A percentile compares a stretch with the other conserved stretches of the same genome.
Conservation (phyloP, 1,140 invertebrate genomes). For the Conus betulinus region DNA sequence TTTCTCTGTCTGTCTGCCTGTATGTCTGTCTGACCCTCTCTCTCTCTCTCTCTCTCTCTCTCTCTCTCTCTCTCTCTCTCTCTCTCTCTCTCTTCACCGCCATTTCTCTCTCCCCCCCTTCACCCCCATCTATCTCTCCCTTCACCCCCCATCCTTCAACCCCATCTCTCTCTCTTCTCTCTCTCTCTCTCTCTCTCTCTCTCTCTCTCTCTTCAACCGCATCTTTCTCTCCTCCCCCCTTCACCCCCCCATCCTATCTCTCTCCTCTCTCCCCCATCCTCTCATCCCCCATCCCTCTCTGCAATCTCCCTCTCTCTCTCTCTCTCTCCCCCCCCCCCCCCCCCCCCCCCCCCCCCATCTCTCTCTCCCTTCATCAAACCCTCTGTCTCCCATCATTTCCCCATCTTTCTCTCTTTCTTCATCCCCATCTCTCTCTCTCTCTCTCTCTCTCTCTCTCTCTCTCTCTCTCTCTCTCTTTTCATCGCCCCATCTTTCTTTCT, state of each 20-base stretch:
- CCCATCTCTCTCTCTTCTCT: background rate
- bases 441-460: too few species aligned
- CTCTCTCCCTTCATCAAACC: constrained; percentile 9
- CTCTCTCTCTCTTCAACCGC: background rate
- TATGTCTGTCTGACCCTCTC: too few species aligned
- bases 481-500: too few species aligned
- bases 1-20: too few species aligned
- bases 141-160: background rate
- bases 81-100: too few species aligned
- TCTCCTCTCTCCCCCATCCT: background rate
- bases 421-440: too few species aligned
- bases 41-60: too few species aligned
- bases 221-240: background rate
- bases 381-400: background rate
- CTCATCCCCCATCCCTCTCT: background rate
- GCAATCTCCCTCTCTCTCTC: too few species aligned
- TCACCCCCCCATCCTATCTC: background rate
- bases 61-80: background rate
- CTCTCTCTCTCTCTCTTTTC: too few species aligned
- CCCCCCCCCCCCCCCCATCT: background rate
- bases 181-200: background rate
- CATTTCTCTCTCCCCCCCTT: too few species aligned
- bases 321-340: background rate
- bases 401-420: too few species aligned
- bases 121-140: background rate